These are phyloP conservation scores for Unio delphinus DNA, from an alignment of 2,888 invertebrate genomes.

Conservation along the genomic window DNA sequence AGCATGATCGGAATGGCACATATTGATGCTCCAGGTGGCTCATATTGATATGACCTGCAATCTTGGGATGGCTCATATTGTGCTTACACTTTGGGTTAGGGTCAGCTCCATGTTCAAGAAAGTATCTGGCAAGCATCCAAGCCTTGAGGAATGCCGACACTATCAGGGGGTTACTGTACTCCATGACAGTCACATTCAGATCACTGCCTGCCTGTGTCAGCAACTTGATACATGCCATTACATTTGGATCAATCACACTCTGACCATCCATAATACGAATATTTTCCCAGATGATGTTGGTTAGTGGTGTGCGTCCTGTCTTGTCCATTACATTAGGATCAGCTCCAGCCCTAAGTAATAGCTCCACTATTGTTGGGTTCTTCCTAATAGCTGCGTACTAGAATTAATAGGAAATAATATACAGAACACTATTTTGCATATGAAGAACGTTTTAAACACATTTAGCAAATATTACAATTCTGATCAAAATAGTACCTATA, in stretches of 20 bases:
- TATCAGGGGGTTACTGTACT: slow-evolving; percentile 44
- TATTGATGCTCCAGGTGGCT: too few relatives aligned
- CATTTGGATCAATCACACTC: slow-evolving; percentile 11
- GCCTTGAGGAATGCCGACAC: slow-evolving; percentile 37
- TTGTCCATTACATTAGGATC: slow-evolving; percentile 40
- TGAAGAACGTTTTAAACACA: too few relatives aligned
- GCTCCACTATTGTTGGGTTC: slow-evolving; percentile 29
- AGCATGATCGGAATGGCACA: too few relatives aligned
- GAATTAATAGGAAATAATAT: slow-evolving; percentile 5
- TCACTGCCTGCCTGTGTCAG: slow-evolving; percentile 36
- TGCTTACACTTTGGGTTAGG: slow-evolving; percentile 39
- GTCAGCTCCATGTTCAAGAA: slow-evolving; percentile 40
- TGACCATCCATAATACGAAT: slow-evolving; percentile 17
- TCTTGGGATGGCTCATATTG: too few relatives aligned
- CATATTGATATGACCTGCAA: too few relatives aligned
- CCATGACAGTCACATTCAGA: slow-evolving; percentile 29
- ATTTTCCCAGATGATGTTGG: slow-evolving; percentile 38
- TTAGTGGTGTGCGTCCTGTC: slow-evolving; percentile 42
- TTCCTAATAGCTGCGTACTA: slow-evolving; percentile 41
- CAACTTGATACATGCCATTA: slow-evolving; percentile 30
- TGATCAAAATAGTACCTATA: too few relatives aligned
- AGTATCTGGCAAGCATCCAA: slow-evolving; percentile 26
- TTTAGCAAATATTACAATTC: too few relatives aligned
- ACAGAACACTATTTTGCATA: too few relatives aligned
- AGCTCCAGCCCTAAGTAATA: slow-evolving; percentile 40